Evolutionary conservation across 2,888 invertebrate genomes (phyloP).

Genomic region (Ectemnius cavifrons): DNA sequence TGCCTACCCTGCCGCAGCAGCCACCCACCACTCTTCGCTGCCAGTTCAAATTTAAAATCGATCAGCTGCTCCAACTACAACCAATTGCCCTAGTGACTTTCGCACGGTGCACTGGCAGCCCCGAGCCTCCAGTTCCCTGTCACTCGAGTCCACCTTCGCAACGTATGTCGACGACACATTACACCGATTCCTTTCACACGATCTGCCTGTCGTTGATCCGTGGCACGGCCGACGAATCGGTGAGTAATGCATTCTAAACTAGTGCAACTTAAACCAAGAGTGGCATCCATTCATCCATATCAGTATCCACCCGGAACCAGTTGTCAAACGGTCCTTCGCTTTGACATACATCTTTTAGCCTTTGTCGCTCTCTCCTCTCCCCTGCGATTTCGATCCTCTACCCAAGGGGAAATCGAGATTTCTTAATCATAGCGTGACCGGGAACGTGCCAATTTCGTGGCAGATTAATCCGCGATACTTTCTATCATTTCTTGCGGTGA

Average conservation of each 20-base stretch:
- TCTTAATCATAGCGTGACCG: not conserved
- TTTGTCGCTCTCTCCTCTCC: not conserved
- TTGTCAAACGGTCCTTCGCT: conserved; percentile 9
- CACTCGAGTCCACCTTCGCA: conserved; percentile 44
- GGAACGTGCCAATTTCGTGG: not conserved
- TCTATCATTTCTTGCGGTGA: too few species aligned
- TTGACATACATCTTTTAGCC: conserved; percentile 21
- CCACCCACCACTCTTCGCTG: too few species aligned
- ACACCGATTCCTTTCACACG: conserved; percentile 56
- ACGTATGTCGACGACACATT: conserved; percentile 55
- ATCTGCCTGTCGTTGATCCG: conserved; percentile 66
- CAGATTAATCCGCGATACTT: not conserved
- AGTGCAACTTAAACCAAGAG: conserved; percentile 6
- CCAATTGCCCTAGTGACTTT: conserved; percentile 36
- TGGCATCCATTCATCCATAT: not conserved
- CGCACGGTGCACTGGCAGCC: conserved; percentile 32
- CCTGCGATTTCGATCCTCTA: not conserved
- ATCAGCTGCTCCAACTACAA: not conserved
- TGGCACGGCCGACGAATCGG: conserved; percentile 62
- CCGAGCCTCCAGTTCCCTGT: conserved; percentile 24
- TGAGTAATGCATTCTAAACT: conserved; percentile 38
- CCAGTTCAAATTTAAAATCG: conserved; percentile 1
- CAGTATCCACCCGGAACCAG: not conserved
- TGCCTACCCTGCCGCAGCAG: too few species aligned
- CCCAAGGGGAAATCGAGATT: not conserved